Evolutionary conservation across 2,113 vertebrate species (phyloP), one percentile per base, ranked within the genome.

Genomic region (Varanus komodoensis): DNA sequence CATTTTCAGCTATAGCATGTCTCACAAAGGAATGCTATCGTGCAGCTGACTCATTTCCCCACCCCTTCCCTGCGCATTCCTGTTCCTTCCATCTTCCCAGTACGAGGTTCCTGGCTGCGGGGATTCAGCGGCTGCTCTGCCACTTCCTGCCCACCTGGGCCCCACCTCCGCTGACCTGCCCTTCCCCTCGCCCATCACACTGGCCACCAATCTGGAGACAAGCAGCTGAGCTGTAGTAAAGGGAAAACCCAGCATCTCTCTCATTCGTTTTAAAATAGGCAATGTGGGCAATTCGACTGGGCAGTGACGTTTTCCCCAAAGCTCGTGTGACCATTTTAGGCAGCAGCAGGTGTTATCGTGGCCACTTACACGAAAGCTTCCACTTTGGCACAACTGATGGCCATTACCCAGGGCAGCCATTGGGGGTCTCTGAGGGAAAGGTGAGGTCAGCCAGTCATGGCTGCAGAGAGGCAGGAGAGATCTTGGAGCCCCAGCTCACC

Each of bases 261-360:
- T 74, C 34, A 57, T 83, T 83, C 69, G 19, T 74, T 88, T 89
- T 25, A 57, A 23, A 88, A 88, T 34, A 74, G 52, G 34, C 38
- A 54, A 21, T 14, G 9, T 79, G 61, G 88, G 57, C 32, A 89
- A 44, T 32, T 68, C 1, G 52, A 21, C 44, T 34, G 84, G 88
- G 57, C 82, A 84, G 57, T 50, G 48, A 68, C 21, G 75, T 29
- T 57, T 89, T 75, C 52, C 27, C 80, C 52, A 84, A 89, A 84
- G 32, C 54, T 89, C 77, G 67, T 74, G 34, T 29, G 34, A 34
- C 23, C 3, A n/a, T 83, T 83, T 7, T 21, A 17, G 3, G 9
- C 19, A 32, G 19, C 21, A 32, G 29, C 19, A 34, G 69, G 48
- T 8, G 7, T 77, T 3, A 12, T 75, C 34, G 19, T 11, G 23